Evolutionary conservation across 2,113 vertebrate genomes (phyloP).

Genomic region (Amblyopsis rosae): DNA sequence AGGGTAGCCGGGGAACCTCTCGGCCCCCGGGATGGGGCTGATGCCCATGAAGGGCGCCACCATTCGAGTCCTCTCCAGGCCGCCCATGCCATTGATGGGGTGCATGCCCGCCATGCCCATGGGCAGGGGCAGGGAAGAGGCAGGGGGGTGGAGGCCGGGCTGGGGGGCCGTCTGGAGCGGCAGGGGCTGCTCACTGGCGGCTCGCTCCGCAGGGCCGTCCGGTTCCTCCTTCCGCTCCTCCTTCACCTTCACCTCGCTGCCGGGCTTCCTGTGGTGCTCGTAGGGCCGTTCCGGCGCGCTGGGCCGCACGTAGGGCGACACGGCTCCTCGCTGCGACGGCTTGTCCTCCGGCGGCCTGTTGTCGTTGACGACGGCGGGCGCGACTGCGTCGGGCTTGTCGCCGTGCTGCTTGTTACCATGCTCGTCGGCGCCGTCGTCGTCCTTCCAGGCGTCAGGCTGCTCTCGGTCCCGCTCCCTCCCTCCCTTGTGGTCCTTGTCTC

Average conservation of each 20-base stretch:
- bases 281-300: constrained; percentile 82
- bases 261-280: constrained; percentile 86
- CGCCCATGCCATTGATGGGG: constrained; percentile 88
- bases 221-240: constrained; percentile 95
- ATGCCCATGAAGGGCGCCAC: constrained; percentile 97
- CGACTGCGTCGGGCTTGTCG: constrained; percentile 79
- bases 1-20: constrained; percentile 89
- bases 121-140: constrained; percentile 85
- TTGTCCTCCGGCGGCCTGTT: constrained; percentile 85
- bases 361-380: constrained; percentile 79
- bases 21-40: constrained; percentile 92
- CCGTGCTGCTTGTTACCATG: constrained; percentile 86
- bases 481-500: constrained; percentile 87
- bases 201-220: constrained; percentile 81
- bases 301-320: constrained; percentile 85
- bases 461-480: constrained; percentile 85
- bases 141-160: constrained; percentile 81
- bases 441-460: constrained; percentile 88
- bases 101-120: constrained; percentile 90
- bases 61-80: constrained; percentile 94
- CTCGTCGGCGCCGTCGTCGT: constrained; percentile 81
- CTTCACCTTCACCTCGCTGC: constrained; percentile 91
- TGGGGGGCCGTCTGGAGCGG: constrained; percentile 73
- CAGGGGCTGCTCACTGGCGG: constrained; percentile 71
- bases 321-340: constrained; percentile 80